These are phyloP conservation scores for Semotilus atromaculatus DNA, from an alignment of 2,797 vertebrate species.

Conservation along the genomic window DNA sequence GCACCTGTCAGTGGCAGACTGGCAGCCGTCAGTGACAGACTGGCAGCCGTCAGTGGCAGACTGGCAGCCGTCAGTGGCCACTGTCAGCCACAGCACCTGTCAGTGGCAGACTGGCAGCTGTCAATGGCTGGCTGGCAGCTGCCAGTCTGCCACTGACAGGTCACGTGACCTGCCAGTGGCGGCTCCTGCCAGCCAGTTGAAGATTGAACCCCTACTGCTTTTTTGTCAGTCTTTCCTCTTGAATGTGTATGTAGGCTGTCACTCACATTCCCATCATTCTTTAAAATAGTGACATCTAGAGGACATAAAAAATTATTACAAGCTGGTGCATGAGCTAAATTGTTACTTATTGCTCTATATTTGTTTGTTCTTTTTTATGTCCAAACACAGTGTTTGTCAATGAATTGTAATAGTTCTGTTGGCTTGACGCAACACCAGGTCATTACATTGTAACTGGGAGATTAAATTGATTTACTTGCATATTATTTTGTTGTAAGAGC, in stretches of 20 bases:
- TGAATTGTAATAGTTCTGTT: not conserved
- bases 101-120: too few species aligned
- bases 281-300: constrained; percentile 52
- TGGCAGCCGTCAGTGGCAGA: too few species aligned
- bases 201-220: too few species aligned
- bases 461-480: not conserved
- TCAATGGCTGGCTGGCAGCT: too few species aligned
- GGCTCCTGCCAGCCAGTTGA: too few species aligned
- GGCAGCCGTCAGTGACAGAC: too few species aligned
- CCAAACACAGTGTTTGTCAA: not conserved
- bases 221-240: not conserved
- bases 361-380: not conserved
- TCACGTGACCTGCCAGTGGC: too few species aligned
- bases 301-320: constrained; percentile 35
- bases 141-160: too few species aligned
- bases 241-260: not conserved
- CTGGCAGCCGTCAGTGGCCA: too few species aligned
- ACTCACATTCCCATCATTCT: not conserved
- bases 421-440: not conserved
- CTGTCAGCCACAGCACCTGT: too few species aligned
- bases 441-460: not conserved
- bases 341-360: not conserved
- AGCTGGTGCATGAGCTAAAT: not conserved
- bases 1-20: too few species aligned
- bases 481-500: not conserved